phyloP scores from a whole-genome alignment of 2,888 invertebrate genomes.

The Rhagonycha fulva region DNA sequence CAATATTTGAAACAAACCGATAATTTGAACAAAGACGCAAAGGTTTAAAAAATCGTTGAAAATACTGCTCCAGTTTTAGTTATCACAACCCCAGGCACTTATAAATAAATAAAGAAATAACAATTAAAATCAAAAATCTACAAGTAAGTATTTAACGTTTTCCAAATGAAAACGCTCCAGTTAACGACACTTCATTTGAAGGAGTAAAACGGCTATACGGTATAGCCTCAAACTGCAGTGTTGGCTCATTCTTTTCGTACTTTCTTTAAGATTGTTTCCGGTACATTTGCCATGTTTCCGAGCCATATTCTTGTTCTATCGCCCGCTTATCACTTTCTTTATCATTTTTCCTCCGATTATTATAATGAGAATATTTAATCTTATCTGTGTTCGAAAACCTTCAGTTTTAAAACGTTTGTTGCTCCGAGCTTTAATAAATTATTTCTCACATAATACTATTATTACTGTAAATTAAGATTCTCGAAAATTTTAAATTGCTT shows the following conservation, averaged over 20 bases:
- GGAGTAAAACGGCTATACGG: conserved; percentile 24
- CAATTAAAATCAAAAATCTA: conserved; percentile 18
- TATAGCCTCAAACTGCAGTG: conserved; percentile 27
- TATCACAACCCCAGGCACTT: too few relatives aligned
- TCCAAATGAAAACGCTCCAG: conserved; percentile 29
- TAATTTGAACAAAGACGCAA: too few relatives aligned
- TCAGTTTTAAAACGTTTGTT: conserved; percentile 13
- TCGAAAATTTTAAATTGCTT: not conserved
- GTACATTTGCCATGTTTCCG: conserved; percentile 55
- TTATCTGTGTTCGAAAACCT: conserved; percentile 10
- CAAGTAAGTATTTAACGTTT: conserved; percentile 31
- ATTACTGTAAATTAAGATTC: not conserved
- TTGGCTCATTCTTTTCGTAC: conserved; percentile 44
- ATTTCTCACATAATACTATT: not conserved
- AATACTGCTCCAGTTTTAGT: too few relatives aligned
- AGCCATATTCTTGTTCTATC: conserved; percentile 52
- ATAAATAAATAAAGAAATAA: not conserved
- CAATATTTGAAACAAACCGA: too few relatives aligned
- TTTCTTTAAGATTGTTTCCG: conserved; percentile 54
- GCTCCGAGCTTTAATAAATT: not conserved
- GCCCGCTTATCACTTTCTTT: conserved; percentile 49
- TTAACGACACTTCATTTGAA: conserved; percentile 33
- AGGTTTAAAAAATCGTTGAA: too few relatives aligned
- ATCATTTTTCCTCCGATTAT: conserved; percentile 53
- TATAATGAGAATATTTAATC: conserved; percentile 44